A percentile compares a stretch with the other conserved stretches of the same genome.
Conservation (phyloP, 2,888 invertebrate genomes). For the Ochlodes sylvanus region DNA sequence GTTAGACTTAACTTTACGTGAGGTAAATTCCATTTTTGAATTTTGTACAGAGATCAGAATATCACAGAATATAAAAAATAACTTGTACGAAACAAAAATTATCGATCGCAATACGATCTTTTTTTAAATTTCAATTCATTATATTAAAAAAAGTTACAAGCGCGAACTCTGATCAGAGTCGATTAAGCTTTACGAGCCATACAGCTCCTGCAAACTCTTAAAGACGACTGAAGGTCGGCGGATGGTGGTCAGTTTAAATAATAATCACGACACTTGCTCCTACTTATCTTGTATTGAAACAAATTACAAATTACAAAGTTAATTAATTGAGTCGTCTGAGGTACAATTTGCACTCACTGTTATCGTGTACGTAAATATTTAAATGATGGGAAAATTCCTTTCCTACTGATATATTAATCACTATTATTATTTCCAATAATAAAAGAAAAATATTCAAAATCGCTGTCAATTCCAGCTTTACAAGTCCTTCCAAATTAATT, state of each 20-base stretch:
- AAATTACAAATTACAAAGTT: slow-evolving; percentile 37
- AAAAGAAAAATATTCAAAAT: too few species aligned
- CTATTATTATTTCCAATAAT: neutral
- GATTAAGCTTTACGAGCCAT: slow-evolving; percentile 43
- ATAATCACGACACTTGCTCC: slow-evolving; percentile 39
- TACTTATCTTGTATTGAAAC: slow-evolving; percentile 43
- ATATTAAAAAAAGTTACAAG: slow-evolving; percentile 43
- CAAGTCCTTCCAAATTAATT: too few species aligned
- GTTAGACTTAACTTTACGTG: slow-evolving; percentile 70
- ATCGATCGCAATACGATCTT: slow-evolving; percentile 14
- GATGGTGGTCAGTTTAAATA: slow-evolving; percentile 54
- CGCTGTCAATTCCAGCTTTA: too few species aligned
- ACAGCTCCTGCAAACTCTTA: slow-evolving; percentile 63
- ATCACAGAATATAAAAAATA: slow-evolving; percentile 56
- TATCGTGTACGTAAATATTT: slow-evolving; percentile 11
- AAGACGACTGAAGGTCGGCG: slow-evolving; percentile 71
- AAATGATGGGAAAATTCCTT: slow-evolving; percentile 21
- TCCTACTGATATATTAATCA: neutral
- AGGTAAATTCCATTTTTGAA: slow-evolving; percentile 72
- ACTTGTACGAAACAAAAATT: neutral
- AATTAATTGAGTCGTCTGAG: slow-evolving; percentile 30
- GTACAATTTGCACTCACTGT: slow-evolving; percentile 14
- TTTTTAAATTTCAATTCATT: slow-evolving; percentile 15
- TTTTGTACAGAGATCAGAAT: slow-evolving; percentile 54
- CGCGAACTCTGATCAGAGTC: slow-evolving; percentile 26